Percentiles rank a stretch among this genome's conserved stretches.
phyloP scores from a whole-genome alignment of 1,140 invertebrate genomes.

The Caerostris darwini region DNA sequence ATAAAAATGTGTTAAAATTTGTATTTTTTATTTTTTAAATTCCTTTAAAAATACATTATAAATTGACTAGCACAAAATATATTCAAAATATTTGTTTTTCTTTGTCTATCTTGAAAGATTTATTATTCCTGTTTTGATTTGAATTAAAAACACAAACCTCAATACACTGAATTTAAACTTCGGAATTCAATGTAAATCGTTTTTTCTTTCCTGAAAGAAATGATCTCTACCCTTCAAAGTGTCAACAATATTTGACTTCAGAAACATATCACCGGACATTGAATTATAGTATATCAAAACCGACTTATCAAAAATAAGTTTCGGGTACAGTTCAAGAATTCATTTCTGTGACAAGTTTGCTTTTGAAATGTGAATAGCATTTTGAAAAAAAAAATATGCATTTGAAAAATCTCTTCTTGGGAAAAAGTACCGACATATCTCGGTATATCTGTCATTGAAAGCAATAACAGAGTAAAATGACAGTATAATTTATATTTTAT shows the following conservation, averaged over 20 bases:
- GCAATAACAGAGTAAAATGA: background rate
- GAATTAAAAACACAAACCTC: no score
- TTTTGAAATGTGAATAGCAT: constrained; percentile 26
- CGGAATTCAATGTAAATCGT: background rate
- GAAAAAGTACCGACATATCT: background rate
- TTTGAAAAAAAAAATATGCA: background rate
- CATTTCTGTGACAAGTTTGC: constrained; percentile 34
- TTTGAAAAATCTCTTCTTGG: background rate
- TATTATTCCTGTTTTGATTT: no score
- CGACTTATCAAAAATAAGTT: constrained; percentile 43
- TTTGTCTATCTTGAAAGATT: no score
- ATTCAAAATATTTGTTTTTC: no score
- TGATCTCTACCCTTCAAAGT: constrained; percentile 32
- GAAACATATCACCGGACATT: constrained; percentile 43
- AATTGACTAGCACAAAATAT: no score
- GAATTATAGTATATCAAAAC: constrained; percentile 55
- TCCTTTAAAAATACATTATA: no score
- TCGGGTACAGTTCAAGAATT: background rate
- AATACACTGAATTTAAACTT: background rate
- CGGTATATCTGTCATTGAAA: background rate
- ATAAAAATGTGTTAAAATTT: no score
- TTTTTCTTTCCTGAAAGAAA: background rate
- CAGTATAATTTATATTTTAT: no score
- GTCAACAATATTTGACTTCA: constrained; percentile 36
- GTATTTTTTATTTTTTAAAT: no score